Percentiles rank a stretch among this genome's conserved stretches.
These are phyloP conservation scores for Gorsachius goisagi DNA, from an alignment of 2,113 vertebrate genomes.

Conservation along the genomic window DNA sequence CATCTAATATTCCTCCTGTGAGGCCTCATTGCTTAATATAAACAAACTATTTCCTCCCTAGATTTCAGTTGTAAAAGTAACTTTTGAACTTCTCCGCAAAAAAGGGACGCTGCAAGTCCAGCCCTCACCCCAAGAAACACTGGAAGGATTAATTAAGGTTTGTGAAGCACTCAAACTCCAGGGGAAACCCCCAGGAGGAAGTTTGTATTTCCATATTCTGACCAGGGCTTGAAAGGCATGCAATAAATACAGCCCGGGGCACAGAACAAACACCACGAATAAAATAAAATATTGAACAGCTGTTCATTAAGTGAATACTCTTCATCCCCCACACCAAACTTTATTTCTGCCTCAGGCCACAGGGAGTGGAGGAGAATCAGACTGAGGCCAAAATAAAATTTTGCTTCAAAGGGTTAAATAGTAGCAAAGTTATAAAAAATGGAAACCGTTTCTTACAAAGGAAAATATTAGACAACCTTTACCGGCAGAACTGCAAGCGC, in stretches of 20 bases:
- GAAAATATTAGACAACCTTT: neutral
- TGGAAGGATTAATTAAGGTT: slow-evolving; percentile 30
- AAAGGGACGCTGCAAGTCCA: neutral
- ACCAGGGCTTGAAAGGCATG: slow-evolving; percentile 13
- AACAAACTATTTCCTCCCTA: neutral
- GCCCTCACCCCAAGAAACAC: neutral
- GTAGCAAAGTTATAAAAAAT: neutral
- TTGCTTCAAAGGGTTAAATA: slow-evolving; percentile 16
- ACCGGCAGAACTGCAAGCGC: neutral
- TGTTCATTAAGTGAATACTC: slow-evolving; percentile 35
- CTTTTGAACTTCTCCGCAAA: neutral
- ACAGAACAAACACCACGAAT: neutral
- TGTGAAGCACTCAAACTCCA: neutral
- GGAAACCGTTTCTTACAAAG: neutral
- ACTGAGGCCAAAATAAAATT: neutral
- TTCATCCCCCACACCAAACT: neutral
- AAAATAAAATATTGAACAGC: slow-evolving; percentile 51
- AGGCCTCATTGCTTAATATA: neutral
- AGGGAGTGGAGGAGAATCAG: neutral
- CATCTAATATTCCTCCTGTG: neutral
- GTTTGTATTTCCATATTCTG: slow-evolving; percentile 46
- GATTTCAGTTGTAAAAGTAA: neutral
- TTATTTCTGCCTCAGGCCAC: neutral
- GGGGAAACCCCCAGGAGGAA: slow-evolving; percentile 2
- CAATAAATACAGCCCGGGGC: slow-evolving; percentile 18